Conservation (phyloP, 2,113 vertebrate genomes). For the Microcebus tavaratra region DNA sequence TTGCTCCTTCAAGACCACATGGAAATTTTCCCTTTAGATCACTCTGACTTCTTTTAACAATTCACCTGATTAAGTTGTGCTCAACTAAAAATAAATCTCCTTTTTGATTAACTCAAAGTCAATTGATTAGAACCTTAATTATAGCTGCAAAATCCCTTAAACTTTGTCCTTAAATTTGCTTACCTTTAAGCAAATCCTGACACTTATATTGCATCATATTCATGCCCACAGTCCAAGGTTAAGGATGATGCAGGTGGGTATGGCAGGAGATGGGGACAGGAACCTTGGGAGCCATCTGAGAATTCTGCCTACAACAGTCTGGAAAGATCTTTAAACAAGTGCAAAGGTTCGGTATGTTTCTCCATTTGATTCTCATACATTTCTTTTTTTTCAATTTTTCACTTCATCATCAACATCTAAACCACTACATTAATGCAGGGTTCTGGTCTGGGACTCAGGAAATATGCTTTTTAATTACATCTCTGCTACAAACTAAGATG, state of each 20-base stretch:
- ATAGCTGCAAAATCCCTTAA: background rate
- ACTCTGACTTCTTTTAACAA: background rate
- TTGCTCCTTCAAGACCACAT: background rate
- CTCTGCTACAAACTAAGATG: background rate
- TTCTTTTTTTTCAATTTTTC: background rate
- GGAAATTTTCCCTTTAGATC: background rate
- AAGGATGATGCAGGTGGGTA: background rate
- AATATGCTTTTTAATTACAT: background rate
- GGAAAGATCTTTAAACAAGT: background rate
- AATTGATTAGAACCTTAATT: background rate
- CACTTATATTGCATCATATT: background rate
- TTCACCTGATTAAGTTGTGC: background rate
- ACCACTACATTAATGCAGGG: background rate
- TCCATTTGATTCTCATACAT: background rate
- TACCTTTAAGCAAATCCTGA: background rate
- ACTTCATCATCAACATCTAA: background rate
- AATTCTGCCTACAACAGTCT: background rate
- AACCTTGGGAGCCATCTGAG: background rate
- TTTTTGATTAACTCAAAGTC: background rate
- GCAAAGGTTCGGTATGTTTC: background rate
- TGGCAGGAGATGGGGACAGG: accelerated
- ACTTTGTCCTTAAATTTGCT: background rate
- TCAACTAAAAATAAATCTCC: background rate
- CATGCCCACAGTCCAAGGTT: background rate
- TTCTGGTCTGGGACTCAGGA: background rate